Evolutionary conservation across 92 coral and sea anemone genomes (phyloP).

Genomic region (Diadumene lineata): DNA sequence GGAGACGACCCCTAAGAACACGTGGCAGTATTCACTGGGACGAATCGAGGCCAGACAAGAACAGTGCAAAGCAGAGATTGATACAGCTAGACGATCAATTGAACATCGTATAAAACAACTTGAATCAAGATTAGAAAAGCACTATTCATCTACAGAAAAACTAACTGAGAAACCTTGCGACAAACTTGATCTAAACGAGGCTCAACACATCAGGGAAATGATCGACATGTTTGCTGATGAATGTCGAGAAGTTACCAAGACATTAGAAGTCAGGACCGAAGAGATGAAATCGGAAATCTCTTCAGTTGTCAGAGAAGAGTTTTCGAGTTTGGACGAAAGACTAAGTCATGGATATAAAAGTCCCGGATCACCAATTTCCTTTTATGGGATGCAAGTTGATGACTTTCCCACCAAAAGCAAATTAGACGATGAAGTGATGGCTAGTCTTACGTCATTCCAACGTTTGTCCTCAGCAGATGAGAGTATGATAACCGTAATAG

Average conservation of each 20-base stretch:
- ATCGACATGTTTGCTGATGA: constrained; percentile 75
- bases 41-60: constrained; percentile 95
- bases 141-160: constrained; percentile 70
- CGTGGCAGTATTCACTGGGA: constrained; percentile 72
- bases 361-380: constrained; percentile 15
- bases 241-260: constrained; percentile 72
- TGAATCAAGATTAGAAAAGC: constrained; percentile 78
- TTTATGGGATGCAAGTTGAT: constrained; percentile 17
- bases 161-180: constrained; percentile 23
- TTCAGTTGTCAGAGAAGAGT: constrained; percentile 51
- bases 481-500: constrained; percentile 31
- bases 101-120: constrained; percentile 84
- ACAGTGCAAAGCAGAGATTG: constrained; percentile 90
- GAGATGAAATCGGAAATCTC: constrained; percentile 73
- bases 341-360: constrained; percentile 40
- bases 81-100: constrained; percentile 87
- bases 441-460: constrained; percentile 24
- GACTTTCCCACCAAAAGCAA: constrained; percentile 5
- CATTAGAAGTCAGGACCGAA: constrained; percentile 64
- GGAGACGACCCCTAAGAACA: constrained; percentile 50
- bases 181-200: constrained; percentile 37
- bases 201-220: constrained; percentile 30
- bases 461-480: constrained; percentile 29
- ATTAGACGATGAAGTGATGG: not conserved
- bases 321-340: constrained; percentile 53